These are phyloP conservation scores for Myanophis thanlyinensis DNA, from an alignment of 2,113 vertebrate species.

Conservation along the genomic window DNA sequence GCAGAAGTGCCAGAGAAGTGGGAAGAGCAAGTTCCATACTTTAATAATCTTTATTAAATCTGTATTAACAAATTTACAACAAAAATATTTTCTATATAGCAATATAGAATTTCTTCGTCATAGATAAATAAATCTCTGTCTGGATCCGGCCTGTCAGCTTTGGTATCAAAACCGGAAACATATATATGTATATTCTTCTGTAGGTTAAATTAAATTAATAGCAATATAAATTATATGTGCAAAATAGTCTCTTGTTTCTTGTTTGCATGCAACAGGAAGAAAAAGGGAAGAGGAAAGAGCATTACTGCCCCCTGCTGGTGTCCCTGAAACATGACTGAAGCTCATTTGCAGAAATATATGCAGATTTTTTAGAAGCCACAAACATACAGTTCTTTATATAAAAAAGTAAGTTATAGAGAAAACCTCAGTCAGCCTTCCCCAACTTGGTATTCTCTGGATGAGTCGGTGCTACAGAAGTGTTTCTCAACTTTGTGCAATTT, in stretches of 20 bases:
- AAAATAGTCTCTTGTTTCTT: not conserved
- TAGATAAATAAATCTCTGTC: conserved; percentile 10
- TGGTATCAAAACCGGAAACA: not conserved
- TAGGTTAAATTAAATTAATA: too few species aligned
- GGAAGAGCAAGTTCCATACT: not conserved
- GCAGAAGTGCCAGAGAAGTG: not conserved
- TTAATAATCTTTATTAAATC: conserved; percentile 2
- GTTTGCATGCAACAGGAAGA: not conserved
- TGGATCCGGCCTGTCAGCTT: not conserved
- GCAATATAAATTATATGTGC: not conserved
- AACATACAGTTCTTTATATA: not conserved
- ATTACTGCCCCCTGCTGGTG: not conserved
- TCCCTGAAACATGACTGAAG: not conserved
- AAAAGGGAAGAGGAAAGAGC: not conserved
- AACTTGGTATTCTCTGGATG: not conserved
- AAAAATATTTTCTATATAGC: conserved; percentile 10
- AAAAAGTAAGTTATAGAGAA: not conserved
- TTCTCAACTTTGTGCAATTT: not conserved
- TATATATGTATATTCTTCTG: not conserved
- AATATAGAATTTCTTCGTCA: not conserved
- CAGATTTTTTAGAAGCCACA: not conserved
- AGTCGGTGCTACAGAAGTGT: not conserved
- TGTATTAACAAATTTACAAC: conserved; percentile 23
- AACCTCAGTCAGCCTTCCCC: not conserved
- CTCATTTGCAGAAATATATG: not conserved